Conservation (phyloP, 2,113 vertebrate genomes). For the Aptenodytes forsteri region DNA sequence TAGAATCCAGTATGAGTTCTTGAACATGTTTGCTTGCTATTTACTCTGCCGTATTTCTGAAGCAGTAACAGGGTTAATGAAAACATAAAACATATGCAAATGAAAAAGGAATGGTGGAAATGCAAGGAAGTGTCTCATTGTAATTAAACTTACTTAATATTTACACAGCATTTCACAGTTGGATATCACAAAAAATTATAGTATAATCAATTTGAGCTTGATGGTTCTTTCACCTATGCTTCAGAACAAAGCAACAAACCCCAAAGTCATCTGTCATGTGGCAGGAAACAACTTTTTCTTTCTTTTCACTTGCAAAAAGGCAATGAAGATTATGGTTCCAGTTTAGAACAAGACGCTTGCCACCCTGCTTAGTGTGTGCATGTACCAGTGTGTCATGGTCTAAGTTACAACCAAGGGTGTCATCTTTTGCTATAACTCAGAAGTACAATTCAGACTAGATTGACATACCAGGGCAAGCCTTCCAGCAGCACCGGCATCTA, state of each 20-base stretch:
- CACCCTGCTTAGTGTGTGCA: background rate
- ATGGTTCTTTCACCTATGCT: background rate
- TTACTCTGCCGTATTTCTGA: background rate
- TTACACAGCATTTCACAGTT: background rate
- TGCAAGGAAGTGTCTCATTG: background rate
- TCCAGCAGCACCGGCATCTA: background rate
- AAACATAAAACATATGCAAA: background rate
- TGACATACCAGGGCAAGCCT: background rate
- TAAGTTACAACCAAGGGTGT: background rate
- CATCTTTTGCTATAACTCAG: background rate
- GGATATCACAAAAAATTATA: background rate
- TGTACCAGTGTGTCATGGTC: background rate
- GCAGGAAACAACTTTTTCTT: background rate
- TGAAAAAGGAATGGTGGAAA: background rate
- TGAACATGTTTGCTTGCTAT: background rate
- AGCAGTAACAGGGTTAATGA: background rate
- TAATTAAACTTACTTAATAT: background rate
- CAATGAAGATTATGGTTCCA: background rate
- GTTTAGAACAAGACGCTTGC: background rate
- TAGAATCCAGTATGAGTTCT: background rate
- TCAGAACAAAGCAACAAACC: background rate
- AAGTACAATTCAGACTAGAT: background rate
- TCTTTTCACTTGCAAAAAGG: background rate
- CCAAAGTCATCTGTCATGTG: background rate
- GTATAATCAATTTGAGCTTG: background rate